Conservation (phyloP, 2,113 vertebrate species). For the Diglossa brunneiventris region DNA sequence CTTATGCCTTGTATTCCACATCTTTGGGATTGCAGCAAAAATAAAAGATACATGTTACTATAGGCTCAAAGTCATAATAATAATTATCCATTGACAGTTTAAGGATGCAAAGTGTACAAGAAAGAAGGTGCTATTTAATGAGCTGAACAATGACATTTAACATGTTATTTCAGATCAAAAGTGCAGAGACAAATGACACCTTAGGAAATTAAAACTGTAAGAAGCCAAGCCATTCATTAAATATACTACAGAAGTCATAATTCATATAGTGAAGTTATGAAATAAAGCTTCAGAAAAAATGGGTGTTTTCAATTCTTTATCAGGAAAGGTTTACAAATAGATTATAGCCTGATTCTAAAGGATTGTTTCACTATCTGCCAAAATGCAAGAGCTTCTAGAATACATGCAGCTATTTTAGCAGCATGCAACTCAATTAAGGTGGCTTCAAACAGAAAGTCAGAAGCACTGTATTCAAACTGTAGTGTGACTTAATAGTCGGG, state of each 20-base stretch:
- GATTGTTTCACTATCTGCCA: background rate
- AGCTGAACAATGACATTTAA: background rate
- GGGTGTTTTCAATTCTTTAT: background rate
- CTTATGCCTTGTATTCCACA: background rate
- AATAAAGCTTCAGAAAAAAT: background rate
- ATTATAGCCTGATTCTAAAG: background rate
- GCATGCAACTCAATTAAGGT: background rate
- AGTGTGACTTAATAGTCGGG: background rate
- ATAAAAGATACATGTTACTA: background rate
- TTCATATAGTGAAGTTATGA: background rate
- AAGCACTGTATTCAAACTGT: background rate
- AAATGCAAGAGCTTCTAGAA: background rate
- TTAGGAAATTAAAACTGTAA: background rate
- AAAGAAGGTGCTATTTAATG: background rate
- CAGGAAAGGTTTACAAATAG: background rate
- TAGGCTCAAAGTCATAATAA: background rate
- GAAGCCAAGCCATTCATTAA: background rate
- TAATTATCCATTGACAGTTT: background rate
- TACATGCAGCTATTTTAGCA: background rate
- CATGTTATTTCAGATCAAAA: background rate
- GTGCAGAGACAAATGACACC: background rate
- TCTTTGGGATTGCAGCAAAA: constrained; percentile 33
- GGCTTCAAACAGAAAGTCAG: background rate
- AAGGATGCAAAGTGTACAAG: background rate
- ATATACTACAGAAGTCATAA: background rate